These are phyloP conservation scores for Bubalus kerabau DNA, from an alignment of 2,113 vertebrate genomes.

Conservation along the genomic window DNA sequence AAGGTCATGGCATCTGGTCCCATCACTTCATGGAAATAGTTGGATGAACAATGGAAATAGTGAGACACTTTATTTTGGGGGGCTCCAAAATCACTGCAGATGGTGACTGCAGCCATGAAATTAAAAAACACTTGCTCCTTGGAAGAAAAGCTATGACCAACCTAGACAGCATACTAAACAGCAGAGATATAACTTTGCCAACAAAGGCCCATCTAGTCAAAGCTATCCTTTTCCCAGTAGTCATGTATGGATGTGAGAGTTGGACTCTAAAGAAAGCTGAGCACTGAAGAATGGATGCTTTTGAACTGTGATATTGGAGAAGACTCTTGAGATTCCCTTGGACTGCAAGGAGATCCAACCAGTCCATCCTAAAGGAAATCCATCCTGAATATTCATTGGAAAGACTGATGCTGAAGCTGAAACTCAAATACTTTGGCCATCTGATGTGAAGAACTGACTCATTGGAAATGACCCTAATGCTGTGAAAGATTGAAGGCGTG, in stretches of 20 bases:
- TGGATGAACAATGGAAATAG: background rate
- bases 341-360: background rate
- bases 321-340: background rate
- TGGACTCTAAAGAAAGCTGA: background rate
- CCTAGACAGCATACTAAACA: background rate
- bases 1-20: background rate
- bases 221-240: background rate
- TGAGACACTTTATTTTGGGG: background rate
- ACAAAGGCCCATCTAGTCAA: background rate
- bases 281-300: background rate
- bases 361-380: background rate
- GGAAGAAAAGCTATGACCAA: background rate
- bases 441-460: background rate
- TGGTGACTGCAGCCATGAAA: background rate
- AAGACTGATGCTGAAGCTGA: background rate
- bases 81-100: background rate
- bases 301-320: background rate
- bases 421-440: background rate
- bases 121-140: background rate
- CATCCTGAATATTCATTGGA: background rate
- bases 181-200: background rate
- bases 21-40: background rate
- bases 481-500: background rate
- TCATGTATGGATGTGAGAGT: background rate
- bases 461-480: background rate